These are phyloP conservation scores for Acrocephalus kingi DNA, from an alignment of 2,113 vertebrate genomes.

Conservation along the genomic window DNA sequence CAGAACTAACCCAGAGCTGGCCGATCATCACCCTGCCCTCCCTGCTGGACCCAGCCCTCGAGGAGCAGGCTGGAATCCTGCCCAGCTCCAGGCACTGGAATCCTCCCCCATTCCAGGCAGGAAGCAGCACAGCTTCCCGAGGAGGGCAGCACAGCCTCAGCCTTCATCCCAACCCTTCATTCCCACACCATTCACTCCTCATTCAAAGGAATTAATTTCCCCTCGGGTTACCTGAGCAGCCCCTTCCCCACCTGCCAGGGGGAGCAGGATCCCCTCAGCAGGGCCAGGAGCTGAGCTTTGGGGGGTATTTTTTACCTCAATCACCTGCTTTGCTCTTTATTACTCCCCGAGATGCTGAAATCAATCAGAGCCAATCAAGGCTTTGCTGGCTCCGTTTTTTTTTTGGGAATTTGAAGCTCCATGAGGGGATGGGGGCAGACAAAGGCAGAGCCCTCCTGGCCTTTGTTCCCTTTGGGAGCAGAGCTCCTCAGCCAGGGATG, in stretches of 20 bases:
- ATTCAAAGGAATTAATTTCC: neutral
- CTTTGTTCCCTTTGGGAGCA: neutral
- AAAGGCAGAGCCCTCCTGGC: neutral
- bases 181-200: neutral
- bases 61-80: too few species aligned
- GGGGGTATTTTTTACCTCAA: neutral
- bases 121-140: neutral
- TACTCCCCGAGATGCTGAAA: neutral
- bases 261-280: neutral
- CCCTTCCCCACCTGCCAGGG: neutral
- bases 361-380: neutral
- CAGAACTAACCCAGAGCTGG: neutral
- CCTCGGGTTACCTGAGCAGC: neutral
- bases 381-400: neutral
- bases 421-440: accelerated
- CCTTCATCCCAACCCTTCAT: neutral
- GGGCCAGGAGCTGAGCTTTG: neutral
- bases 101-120: accelerated
- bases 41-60: neutral
- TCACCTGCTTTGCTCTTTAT: neutral
- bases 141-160: neutral
- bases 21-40: accelerated
- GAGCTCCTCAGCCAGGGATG: neutral
- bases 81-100: too few species aligned
- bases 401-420: neutral